phyloP scores from a whole-genome alignment of 2,888 invertebrate species.

The Anticlea derivata region DNA sequence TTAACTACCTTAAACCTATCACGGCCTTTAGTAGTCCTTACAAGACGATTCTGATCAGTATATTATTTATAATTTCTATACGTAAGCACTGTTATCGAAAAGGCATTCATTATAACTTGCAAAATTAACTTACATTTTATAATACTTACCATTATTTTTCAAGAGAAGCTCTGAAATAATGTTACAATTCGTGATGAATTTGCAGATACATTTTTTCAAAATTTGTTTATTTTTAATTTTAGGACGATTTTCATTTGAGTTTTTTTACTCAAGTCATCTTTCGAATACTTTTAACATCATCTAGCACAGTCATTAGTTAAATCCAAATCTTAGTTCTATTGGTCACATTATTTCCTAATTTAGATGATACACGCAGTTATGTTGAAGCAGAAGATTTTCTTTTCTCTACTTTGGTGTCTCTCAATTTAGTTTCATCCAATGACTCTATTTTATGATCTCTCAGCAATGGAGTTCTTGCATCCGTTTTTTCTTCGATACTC shows the following conservation, averaged over 20 bases:
- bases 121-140: slow-evolving; percentile 28
- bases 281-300: slow-evolving; percentile 21
- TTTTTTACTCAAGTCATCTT: slow-evolving; percentile 13
- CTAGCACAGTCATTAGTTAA: slow-evolving; percentile 28
- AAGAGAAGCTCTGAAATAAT: slow-evolving; percentile 31
- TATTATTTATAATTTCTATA: slow-evolving; percentile 39
- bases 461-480: slow-evolving; percentile 72
- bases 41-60: slow-evolving; percentile 46
- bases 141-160: slow-evolving; percentile 27
- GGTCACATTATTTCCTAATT: slow-evolving; percentile 45
- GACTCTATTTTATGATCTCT: slow-evolving; percentile 79
- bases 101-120: slow-evolving; percentile 35
- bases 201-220: slow-evolving; percentile 25
- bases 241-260: slow-evolving; percentile 28
- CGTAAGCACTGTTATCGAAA: slow-evolving; percentile 37
- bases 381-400: slow-evolving; percentile 79
- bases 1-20: slow-evolving; percentile 68
- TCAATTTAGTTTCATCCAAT: slow-evolving; percentile 73
- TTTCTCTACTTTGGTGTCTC: slow-evolving; percentile 74
- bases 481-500: slow-evolving; percentile 64
- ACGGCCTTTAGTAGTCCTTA: slow-evolving; percentile 70
- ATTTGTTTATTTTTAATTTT: slow-evolving; percentile 19
- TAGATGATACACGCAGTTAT: slow-evolving; percentile 48
- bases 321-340: slow-evolving; percentile 57
- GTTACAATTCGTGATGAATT: slow-evolving; percentile 13